Percentiles rank a stretch among this genome's conserved stretches.
These are phyloP conservation scores for Tinamus guttatus DNA, from an alignment of 2,113 vertebrate genomes.

Conservation along the genomic window DNA sequence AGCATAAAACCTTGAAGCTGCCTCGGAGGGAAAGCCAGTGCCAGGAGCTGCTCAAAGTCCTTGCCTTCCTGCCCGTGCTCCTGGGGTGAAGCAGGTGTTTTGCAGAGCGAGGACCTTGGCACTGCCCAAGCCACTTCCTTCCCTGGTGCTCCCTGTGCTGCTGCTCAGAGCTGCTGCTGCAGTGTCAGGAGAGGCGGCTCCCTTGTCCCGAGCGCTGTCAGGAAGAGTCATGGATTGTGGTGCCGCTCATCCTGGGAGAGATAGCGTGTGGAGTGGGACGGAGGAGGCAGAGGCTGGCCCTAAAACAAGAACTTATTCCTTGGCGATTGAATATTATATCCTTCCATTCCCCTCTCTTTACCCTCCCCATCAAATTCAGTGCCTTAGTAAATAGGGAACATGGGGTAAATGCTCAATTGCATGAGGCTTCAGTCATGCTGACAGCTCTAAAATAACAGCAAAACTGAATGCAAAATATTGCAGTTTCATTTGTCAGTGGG, in stretches of 20 bases:
- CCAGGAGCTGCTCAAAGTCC: background rate
- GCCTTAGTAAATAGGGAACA: background rate
- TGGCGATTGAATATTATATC: background rate
- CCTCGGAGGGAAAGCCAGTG: background rate
- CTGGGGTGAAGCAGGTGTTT: background rate
- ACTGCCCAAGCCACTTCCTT: background rate
- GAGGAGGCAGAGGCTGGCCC: background rate
- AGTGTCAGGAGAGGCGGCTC: fast-evolving
- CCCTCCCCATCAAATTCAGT: background rate
- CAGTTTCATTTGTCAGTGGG: background rate
- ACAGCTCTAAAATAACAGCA: background rate
- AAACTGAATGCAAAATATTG: background rate
- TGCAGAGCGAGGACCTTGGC: background rate
- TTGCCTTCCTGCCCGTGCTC: background rate
- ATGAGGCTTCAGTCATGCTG: background rate
- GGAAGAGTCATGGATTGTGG: background rate
- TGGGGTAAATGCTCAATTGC: background rate
- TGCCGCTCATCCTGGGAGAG: background rate
- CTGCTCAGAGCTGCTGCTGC: background rate
- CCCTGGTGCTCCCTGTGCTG: fast-evolving
- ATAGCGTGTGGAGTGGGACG: fast-evolving
- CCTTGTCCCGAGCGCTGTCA: background rate
- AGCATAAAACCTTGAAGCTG: background rate
- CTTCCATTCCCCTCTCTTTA: background rate
- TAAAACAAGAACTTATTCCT: background rate